Evolutionary conservation across 1,140 invertebrate species (phyloP), one percentile per base, ranked within the genome.

Genomic region (Leguminivora glycinivorella): DNA sequence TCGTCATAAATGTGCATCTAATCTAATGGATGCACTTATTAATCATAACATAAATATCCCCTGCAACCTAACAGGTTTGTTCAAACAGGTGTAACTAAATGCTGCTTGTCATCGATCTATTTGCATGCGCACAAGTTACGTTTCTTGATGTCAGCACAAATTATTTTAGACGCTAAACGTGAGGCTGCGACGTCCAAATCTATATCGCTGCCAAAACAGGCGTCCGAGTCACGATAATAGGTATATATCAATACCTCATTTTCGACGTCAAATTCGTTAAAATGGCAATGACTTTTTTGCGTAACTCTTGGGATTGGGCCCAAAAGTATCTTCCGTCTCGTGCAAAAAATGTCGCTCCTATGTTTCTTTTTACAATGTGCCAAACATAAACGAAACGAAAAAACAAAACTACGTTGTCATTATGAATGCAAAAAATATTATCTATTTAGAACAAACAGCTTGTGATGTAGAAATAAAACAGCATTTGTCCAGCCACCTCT

Each of bases 1-100:
- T 63, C 58, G 58, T 63, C 25, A 63, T 63, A 29, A 63, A 29
- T 63, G 26, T 63, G 25, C 58, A 63, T 63, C 25, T 31, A 31
- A 4, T 31, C 3, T 31, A 34, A 63, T 29, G 24, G 24, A n/a
- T 29, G 24, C 26, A 63, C 26, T 34, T 17, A 52, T 5, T 47
- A 47, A 22, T 52, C 5, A 52, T 52, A 52, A 52, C 19, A 22
- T 52, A 52, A 52, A 22, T 52, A n/a, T 4, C 47, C 22, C 14
- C 19, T n/a, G 19, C 47, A 19, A 9, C 7, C 19, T 22, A 52
- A 9, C 47, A 52, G 14, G 47, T 10, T 52, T 52, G 17, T 47
- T 47, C 7, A 52, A 52, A 52, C 47, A 10, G 47, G 47, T 52
- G 19, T 43, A 52, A 52, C 47, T 19, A n/a, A 22, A 22, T 9